A percentile compares a stretch with the other conserved stretches of the same genome.
These are phyloP conservation scores for Hemicrepidius hirtus DNA, from an alignment of 2,888 invertebrate genomes.

Conservation along the genomic window DNA sequence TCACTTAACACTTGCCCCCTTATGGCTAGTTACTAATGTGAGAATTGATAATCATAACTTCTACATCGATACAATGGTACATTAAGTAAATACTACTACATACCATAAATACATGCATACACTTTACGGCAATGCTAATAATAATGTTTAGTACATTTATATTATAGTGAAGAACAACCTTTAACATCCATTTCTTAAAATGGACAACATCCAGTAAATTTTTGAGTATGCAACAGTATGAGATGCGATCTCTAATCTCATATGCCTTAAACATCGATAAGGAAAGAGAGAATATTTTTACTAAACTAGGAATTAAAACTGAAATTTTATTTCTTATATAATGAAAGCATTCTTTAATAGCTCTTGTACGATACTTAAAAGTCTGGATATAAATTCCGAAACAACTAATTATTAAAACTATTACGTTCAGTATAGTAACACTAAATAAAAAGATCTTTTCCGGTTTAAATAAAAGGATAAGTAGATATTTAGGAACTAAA, in stretches of 20 bases:
- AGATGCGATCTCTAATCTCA: conserved; percentile 22
- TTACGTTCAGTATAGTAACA: conserved; percentile 7
- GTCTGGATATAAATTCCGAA: background rate
- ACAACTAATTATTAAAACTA: conserved; percentile 16
- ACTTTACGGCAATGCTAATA: conserved; percentile 34
- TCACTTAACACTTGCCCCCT: conserved; percentile 70
- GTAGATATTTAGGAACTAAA: conserved; percentile 14
- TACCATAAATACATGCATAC: conserved; percentile 47
- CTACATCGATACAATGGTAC: conserved; percentile 53
- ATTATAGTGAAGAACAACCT: conserved; percentile 33
- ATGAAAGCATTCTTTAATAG: background rate
- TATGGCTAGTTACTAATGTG: conserved; percentile 69
- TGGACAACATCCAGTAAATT: conserved; percentile 48
- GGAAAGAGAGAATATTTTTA: background rate
- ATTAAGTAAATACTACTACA: conserved; percentile 49
- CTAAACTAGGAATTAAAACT: background rate
- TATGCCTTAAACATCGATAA: background rate
- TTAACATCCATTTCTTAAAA: conserved; percentile 36
- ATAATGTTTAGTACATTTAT: conserved; percentile 38
- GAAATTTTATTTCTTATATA: background rate
- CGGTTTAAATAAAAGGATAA: background rate
- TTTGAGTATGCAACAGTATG: conserved; percentile 36
- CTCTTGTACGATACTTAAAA: conserved; percentile 4
- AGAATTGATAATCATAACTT: conserved; percentile 61
- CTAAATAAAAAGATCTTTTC: conserved; percentile 11